Conservation (phyloP, 2,888 invertebrate species). For the Brachylomia viminalis region DNA sequence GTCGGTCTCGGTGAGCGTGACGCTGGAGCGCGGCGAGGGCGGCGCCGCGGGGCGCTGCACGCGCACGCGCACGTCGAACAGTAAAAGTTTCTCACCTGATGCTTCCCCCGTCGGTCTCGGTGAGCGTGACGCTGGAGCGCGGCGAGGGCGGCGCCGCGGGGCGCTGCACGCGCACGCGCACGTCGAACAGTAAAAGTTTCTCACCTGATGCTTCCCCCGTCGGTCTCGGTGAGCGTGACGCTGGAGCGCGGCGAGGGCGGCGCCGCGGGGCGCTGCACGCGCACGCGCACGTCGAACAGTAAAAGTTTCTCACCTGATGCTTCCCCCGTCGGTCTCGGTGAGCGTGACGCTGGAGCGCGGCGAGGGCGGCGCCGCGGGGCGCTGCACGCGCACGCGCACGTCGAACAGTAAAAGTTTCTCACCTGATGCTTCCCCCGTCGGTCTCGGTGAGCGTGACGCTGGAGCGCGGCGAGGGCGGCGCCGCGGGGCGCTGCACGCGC, state of each 20-base stretch:
- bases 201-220: constrained; percentile 91
- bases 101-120: constrained; percentile 93
- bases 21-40: constrained; percentile 94
- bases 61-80: too few species aligned
- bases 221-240: constrained; percentile 94
- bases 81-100: constrained; percentile 77
- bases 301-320: constrained; percentile 81
- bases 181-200: constrained; percentile 25
- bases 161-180: constrained; percentile 92
- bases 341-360: constrained; percentile 95
- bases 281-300: too few species aligned
- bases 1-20: constrained; percentile 94
- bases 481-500: constrained; percentile 93
- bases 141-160: constrained; percentile 94
- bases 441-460: constrained; percentile 95
- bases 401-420: constrained; percentile 36
- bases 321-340: constrained; percentile 93
- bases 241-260: constrained; percentile 95
- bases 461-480: constrained; percentile 94
- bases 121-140: constrained; percentile 94
- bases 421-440: constrained; percentile 91
- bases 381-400: constrained; percentile 91
- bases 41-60: constrained; percentile 95
- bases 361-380: constrained; percentile 94
- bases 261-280: constrained; percentile 94